Base-by-base conservation (phyloP, 2,113 vertebrate species). In the Ctenomys sociabilis region DNA sequence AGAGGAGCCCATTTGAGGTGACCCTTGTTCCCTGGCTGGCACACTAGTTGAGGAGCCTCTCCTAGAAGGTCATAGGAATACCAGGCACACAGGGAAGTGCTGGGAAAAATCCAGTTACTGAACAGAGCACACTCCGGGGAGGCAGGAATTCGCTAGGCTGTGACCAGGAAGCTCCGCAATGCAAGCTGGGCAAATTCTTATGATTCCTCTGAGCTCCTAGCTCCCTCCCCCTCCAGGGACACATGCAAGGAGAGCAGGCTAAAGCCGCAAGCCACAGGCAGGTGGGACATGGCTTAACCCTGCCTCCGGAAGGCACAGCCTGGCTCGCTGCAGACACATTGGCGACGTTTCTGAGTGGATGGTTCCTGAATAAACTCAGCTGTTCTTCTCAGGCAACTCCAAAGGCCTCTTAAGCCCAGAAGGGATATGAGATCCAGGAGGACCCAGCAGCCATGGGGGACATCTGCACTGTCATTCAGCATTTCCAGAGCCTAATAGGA, bases 51-150 rank as follows among this genome's bases (percentile, higher is more conserved):
- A 7, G 32, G 64, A 73, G 66, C 63, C 87, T 70, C 64, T 52
- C 89, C 94, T 35, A 32, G 45, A 95, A 78, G 85, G 88, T 83
- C 90, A 63, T 30, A 28, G 45, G 78, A 77, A 72, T 8, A 83
- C 45, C 70, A 59, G 45, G 5, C 49, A 68, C 64, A 37, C 0
- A 2, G 37, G 37, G 5, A 83, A 87, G 10, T 0, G 14, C 66
- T 66, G 43, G 59, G 64, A 7, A 90, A 73, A 43, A 35, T 4
- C 45, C 35, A 5, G 32, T 22, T 26, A 82, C 75, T 17, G n/a
- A 81, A 72, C 32, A 81, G 54, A 37, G 52, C 61, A 59, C 10
- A 6, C 24, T 28, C 45, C 68, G 45, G 22, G 22, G 87, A 81
- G 24, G 59, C 43, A 87, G 81, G 93, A 66, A 64, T 9, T 66